phyloP scores from a whole-genome alignment of 92 coral and sea anemone species.

The Montipora capitata region DNA sequence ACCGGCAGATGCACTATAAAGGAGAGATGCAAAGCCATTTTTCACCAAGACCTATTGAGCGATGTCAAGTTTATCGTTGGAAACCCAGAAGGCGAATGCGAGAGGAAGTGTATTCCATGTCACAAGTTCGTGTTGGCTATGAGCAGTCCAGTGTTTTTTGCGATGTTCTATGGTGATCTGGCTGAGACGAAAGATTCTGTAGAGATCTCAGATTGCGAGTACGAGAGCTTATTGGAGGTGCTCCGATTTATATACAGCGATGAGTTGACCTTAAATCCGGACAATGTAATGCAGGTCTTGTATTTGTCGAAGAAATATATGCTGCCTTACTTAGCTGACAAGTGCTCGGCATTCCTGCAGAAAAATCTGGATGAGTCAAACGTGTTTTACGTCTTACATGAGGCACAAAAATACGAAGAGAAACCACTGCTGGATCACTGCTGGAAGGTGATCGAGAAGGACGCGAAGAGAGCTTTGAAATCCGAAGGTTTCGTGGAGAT shows the following conservation, averaged over 20 bases:
- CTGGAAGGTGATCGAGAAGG: constrained; percentile 46
- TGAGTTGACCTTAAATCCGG: background rate
- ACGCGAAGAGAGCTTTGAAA: constrained; percentile 22
- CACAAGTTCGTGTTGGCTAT: constrained; percentile 16
- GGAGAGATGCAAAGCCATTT: background rate
- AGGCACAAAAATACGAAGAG: constrained; percentile 40
- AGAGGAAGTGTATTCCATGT: background rate
- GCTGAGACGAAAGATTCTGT: constrained; percentile 16
- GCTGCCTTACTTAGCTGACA: constrained; percentile 55
- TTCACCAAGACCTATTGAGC: background rate
- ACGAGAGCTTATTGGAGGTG: background rate
- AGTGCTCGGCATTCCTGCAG: constrained; percentile 31
- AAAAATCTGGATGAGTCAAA: constrained; percentile 10
- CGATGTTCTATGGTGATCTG: constrained; percentile 11
- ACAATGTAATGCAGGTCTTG: constrained; percentile 10
- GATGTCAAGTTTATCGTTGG: constrained; percentile 11
- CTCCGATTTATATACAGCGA: constrained; percentile 19
- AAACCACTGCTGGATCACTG: constrained; percentile 39
- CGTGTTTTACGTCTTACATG: constrained; percentile 35
- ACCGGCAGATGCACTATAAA: background rate
- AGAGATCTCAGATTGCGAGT: constrained; percentile 9
- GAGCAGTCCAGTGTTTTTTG: constrained; percentile 15
- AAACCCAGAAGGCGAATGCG: background rate
- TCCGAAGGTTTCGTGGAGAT: constrained; percentile 51
- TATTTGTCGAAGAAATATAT: constrained; percentile 68